Evolutionary conservation across 30 jellyfish, hydroid and myxozoan genomes (phyloP), one percentile per base, ranked within the genome.

Genomic region (Hydra vulgaris): DNA sequence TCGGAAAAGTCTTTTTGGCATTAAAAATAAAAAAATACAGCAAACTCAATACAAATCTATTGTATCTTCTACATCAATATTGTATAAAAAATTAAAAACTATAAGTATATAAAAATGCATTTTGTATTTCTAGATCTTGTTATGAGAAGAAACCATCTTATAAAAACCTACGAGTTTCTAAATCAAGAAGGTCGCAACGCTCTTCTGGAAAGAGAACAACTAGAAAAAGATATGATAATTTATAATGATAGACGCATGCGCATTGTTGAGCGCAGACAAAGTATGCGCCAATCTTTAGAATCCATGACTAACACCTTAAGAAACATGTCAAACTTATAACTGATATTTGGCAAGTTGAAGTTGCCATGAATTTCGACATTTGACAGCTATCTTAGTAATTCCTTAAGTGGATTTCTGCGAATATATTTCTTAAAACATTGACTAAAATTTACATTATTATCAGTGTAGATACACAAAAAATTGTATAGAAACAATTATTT

Each of bases 221-320:
- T 79, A 20, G 94, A 90, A 40, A 90, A 90, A 79, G 97, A 90
- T 53, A 82, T 90, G 53, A 53, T 84, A 83, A 95, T 90, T 23
- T 80, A 80, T 66, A 53, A 80, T 23, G 72, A 80, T n/a, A 71
- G 87, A 27, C 83, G 87, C 26, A 70, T 52, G 72, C 83, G 81
- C 0, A 80, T 80, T 18, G 83, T 82, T 23, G 87, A 80, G 84
- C 67, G 79, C 20, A 80, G 87, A 23, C 85, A 74, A 55, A 54
- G 71, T 27, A 80, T 80, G 87, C 87, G 67, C 22, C 61, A 17
- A 12, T 25, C 81, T 20, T 21, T 80, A 53, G 87, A 80, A 80
- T 74, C 81, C 1, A 26, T 80, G 40, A 74, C 53, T 18, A 54
- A 80, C 7, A 7, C 87, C 17, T 54, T 80, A 26, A 67, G 87